Percentiles rank a stretch among this genome's conserved stretches.
Evolutionary conservation across 2,113 vertebrate genomes (phyloP).

Genomic region (Pungitius pungitius): DNA sequence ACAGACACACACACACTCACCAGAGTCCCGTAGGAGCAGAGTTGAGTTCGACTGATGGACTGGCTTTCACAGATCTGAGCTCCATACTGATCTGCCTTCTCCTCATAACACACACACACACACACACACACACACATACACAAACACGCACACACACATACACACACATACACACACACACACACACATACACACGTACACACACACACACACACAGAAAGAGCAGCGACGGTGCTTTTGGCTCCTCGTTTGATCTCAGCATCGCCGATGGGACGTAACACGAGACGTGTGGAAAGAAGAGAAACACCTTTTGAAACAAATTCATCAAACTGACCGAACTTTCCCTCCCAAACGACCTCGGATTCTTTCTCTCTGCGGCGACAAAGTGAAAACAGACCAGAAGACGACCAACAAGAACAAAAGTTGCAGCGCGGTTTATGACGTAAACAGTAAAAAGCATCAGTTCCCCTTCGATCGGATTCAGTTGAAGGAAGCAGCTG

Average conservation of each 20-base stretch:
- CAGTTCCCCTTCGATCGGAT: too few species aligned
- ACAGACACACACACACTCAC: not conserved
- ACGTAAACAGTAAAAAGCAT: too few species aligned
- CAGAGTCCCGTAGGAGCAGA: conserved; percentile 26
- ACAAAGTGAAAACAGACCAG: too few species aligned
- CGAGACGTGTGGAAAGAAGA: not conserved
- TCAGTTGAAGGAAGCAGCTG: too few species aligned
- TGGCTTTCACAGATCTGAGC: conserved; percentile 40
- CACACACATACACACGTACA: conserved; percentile 23
- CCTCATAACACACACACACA: conserved; percentile 5
- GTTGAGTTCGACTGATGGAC: conserved; percentile 52
- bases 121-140: conserved; percentile 10
- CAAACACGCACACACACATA: conserved; percentile 9
- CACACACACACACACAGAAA: conserved; percentile 2
- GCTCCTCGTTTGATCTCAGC: conserved; percentile 49
- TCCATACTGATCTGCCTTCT: conserved; percentile 48
- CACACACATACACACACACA: conserved; percentile 15
- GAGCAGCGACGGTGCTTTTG: conserved; percentile 3
- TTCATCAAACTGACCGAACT: conserved; percentile 53
- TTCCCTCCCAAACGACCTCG: conserved; percentile 41
- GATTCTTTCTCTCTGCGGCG: conserved; percentile 13
- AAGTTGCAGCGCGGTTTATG: too few species aligned
- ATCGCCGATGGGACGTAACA: conserved; percentile 35
- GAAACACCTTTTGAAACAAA: conserved; percentile 59
- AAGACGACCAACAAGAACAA: too few species aligned